phyloP scores from a whole-genome alignment of 2,797 vertebrate species.

The Nyctibius grandis region DNA sequence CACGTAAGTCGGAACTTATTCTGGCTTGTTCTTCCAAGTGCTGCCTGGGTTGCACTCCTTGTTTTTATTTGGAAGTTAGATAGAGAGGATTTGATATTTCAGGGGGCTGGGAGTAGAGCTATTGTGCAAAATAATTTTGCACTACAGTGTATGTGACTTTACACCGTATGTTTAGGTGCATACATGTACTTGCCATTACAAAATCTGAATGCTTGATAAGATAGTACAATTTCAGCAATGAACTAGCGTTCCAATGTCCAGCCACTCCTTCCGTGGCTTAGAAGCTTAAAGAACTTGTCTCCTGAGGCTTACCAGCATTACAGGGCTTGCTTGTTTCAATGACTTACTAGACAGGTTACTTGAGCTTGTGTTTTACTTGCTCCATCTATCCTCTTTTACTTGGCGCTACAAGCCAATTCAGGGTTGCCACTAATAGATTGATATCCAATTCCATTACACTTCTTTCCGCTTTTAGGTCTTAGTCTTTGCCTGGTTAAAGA shows the following conservation, averaged over 20 bases:
- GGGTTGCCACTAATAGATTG: not conserved
- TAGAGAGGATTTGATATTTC: not conserved
- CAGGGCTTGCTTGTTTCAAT: not conserved
- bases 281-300: not conserved
- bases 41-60: not conserved
- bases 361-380: not conserved
- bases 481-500: not conserved
- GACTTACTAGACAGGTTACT: not conserved
- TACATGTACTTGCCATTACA: not conserved
- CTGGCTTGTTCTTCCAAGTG: not conserved
- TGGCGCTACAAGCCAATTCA: not conserved
- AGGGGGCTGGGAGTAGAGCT: not conserved
- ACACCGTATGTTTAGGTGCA: rapidly evolving
- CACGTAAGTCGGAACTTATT: not conserved
- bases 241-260: not conserved
- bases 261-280: not conserved
- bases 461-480: not conserved
- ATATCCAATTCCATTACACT: not conserved
- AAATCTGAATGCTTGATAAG: not conserved
- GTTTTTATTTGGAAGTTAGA: not conserved
- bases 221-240: not conserved
- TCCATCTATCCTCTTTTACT: not conserved
- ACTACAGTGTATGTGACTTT: not conserved
- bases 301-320: not conserved
- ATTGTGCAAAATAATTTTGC: not conserved